Conservation (phyloP, 2,888 invertebrate genomes). For the Drosophila leonis region DNA sequence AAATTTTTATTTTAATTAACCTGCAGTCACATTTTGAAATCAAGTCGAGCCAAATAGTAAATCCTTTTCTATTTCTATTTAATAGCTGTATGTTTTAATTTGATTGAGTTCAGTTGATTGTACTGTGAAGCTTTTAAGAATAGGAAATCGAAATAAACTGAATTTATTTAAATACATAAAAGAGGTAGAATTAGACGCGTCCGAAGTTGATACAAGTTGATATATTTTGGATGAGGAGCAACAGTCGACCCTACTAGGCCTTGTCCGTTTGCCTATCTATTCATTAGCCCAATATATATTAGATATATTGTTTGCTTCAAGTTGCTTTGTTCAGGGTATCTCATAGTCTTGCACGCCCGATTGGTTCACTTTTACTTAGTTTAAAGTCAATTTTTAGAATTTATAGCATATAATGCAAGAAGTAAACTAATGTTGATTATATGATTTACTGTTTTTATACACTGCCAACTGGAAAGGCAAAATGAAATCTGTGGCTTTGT, state of each 20-base stretch:
- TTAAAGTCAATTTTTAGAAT: background rate
- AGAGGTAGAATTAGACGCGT: too few species aligned
- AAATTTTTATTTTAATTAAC: background rate
- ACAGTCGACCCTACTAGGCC: too few species aligned
- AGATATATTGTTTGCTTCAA: too few species aligned
- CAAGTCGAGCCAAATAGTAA: background rate
- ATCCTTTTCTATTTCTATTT: background rate
- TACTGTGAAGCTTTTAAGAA: background rate
- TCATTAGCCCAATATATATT: too few species aligned
- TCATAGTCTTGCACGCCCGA: background rate
- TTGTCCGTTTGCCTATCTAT: too few species aligned
- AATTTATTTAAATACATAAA: background rate
- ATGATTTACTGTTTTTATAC: conserved; percentile 34
- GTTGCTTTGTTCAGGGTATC: background rate
- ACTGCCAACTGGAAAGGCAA: background rate
- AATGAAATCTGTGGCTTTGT: conserved; percentile 54
- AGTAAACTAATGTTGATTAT: conserved; percentile 13
- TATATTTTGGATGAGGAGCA: too few species aligned
- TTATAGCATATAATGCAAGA: background rate
- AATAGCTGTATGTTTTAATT: background rate
- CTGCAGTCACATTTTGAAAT: background rate
- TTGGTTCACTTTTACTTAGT: background rate
- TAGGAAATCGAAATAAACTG: background rate
- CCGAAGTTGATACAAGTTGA: too few species aligned
- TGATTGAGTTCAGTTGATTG: too few species aligned